Evolutionary conservation across 2,113 vertebrate genomes (phyloP).

Genomic region (Anthoscopus minutus): DNA sequence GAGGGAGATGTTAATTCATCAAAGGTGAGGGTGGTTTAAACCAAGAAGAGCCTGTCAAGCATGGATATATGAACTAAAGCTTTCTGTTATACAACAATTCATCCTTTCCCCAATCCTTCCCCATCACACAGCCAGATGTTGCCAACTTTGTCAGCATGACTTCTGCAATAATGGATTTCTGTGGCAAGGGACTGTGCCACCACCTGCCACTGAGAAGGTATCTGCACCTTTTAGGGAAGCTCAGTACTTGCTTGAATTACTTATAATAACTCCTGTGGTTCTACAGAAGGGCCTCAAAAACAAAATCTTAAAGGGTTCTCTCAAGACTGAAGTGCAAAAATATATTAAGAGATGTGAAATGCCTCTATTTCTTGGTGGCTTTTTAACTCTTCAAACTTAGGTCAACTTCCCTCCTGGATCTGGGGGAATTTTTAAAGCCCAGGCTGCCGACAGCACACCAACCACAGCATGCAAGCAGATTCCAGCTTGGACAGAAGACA

Average conservation of each 20-base stretch:
- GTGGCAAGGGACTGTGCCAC: neutral
- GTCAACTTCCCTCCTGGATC: neutral
- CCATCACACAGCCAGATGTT: neutral
- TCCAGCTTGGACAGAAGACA: neutral
- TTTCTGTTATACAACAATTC: neutral
- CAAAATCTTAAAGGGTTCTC: neutral
- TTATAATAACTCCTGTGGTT: neutral
- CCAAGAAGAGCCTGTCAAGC: neutral
- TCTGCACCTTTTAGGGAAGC: neutral
- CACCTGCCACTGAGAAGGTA: neutral
- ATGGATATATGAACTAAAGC: fast-evolving
- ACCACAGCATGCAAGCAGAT: neutral
- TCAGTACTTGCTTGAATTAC: neutral
- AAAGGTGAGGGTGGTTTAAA: neutral
- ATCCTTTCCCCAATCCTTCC: neutral
- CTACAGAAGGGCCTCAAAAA: neutral
- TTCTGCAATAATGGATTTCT: neutral
- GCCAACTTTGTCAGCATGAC: neutral
- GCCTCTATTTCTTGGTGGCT: neutral
- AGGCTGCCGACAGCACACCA: fast-evolving
- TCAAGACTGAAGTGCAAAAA: neutral
- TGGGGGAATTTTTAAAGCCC: neutral
- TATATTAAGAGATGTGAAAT: neutral
- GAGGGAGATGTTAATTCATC: neutral
- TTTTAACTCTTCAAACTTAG: neutral